phyloP scores from a whole-genome alignment of 2,888 invertebrate species.

The Diploptera punctata region DNA sequence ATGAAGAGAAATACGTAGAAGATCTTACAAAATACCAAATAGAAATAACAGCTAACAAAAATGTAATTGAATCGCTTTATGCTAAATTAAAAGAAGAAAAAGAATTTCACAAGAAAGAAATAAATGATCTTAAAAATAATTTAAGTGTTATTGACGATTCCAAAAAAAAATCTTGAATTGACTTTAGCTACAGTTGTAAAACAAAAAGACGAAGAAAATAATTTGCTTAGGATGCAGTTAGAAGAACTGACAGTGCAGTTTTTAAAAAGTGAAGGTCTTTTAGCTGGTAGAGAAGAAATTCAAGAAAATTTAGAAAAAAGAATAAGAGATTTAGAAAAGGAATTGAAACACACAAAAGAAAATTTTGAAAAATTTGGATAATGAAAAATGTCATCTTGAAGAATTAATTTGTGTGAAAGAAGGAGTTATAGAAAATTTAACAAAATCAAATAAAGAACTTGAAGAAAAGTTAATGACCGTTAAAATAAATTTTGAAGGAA shows the following conservation, averaged over 20 bases:
- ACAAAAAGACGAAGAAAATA: not conserved
- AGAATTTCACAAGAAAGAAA: not conserved
- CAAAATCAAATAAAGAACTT: not conserved
- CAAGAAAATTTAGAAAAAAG: not conserved
- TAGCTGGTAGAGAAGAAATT: constrained; percentile 31
- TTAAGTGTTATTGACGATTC: not conserved
- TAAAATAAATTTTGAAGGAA: not conserved
- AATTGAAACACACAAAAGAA: constrained; percentile 28
- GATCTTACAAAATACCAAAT: not conserved
- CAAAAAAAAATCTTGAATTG: not conserved
- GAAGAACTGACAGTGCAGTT: constrained; percentile 32
- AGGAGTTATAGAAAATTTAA: not conserved
- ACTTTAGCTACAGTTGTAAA: not conserved
- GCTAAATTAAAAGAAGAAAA: not conserved
- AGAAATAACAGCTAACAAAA: not conserved
- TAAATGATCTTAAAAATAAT: constrained; percentile 8
- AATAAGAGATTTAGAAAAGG: constrained; percentile 9
- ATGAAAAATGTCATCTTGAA: no score
- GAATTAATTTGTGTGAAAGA: constrained; percentile 26
- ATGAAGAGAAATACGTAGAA: not conserved
- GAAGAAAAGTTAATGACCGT: constrained; percentile 5
- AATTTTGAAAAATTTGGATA: not conserved
- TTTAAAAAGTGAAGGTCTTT: constrained; percentile 12
- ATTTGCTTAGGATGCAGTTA: not conserved
- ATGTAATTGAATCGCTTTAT: not conserved